These are phyloP conservation scores for Meliscaeva auricollis DNA, from an alignment of 2,888 invertebrate genomes.

Conservation along the genomic window DNA sequence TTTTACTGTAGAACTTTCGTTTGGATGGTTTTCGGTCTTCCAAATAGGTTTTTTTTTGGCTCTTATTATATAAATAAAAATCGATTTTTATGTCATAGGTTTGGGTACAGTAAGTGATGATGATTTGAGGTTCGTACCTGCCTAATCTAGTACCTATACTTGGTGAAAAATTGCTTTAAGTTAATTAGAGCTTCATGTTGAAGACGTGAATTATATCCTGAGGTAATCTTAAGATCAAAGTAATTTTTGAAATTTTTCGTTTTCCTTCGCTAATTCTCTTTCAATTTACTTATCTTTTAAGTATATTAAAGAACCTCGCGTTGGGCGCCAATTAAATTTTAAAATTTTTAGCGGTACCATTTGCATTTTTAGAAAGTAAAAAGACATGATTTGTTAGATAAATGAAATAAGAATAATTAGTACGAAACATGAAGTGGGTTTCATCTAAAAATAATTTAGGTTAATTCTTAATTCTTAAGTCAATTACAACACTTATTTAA, in stretches of 20 bases:
- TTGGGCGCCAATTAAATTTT: not conserved
- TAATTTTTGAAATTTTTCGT: not conserved
- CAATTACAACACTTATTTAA: no score
- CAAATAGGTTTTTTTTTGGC: not conserved
- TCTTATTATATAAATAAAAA: slow-evolving; percentile 38
- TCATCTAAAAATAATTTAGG: no score
- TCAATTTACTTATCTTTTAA: not conserved
- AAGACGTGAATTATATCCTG: not conserved
- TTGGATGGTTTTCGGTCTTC: slow-evolving; percentile 9
- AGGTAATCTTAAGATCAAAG: not conserved
- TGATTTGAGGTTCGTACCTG: not conserved
- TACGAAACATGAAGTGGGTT: no score
- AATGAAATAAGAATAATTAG: no score
- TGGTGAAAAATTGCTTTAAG: not conserved
- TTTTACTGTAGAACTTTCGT: slow-evolving; percentile 5
- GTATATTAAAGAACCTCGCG: not conserved
- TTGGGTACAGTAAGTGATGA: not conserved
- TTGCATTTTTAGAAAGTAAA: no score
- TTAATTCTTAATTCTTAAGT: no score
- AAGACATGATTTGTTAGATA: no score
- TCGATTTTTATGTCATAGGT: slow-evolving; percentile 21
- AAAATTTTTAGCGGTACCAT: no score
- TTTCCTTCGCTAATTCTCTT: not conserved
- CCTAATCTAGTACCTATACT: not conserved
- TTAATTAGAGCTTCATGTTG: not conserved